phyloP scores from a whole-genome alignment of 2,113 vertebrate species.

The Isichthys henryi region DNA sequence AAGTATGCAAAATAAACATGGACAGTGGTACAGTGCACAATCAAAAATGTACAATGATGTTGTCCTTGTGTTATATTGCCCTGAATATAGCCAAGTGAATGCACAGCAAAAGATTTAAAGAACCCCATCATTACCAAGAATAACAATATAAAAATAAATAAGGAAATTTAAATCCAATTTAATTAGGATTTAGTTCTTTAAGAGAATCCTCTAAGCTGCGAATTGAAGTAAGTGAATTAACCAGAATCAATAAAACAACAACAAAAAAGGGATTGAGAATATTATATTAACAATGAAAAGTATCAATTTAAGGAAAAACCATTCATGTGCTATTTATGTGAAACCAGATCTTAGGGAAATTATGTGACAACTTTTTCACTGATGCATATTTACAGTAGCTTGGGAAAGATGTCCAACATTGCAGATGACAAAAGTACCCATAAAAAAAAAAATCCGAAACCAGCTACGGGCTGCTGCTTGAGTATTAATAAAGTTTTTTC shows the following conservation, averaged over 20 bases:
- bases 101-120: background rate
- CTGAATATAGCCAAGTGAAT: background rate
- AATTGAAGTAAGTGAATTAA: conserved; percentile 9
- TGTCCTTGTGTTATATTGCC: background rate
- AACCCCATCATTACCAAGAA: background rate
- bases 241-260: background rate
- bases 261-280: background rate
- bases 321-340: background rate
- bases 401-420: background rate
- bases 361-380: background rate
- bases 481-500: background rate
- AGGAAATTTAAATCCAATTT: background rate
- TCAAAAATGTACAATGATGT: background rate
- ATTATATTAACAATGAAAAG: background rate
- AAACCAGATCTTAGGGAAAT: background rate
- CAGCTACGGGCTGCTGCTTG: background rate
- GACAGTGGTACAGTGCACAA: background rate
- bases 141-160: background rate
- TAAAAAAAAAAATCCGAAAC: background rate
- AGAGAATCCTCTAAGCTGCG: background rate
- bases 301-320: background rate
- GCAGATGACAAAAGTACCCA: background rate
- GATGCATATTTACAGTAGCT: background rate
- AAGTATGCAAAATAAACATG: background rate
- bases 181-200: conserved; percentile 1